Percentiles rank a stretch among this genome's conserved stretches.
phyloP scores from a whole-genome alignment of 2,797 vertebrate species.

The Chaetodon trifasciatus region DNA sequence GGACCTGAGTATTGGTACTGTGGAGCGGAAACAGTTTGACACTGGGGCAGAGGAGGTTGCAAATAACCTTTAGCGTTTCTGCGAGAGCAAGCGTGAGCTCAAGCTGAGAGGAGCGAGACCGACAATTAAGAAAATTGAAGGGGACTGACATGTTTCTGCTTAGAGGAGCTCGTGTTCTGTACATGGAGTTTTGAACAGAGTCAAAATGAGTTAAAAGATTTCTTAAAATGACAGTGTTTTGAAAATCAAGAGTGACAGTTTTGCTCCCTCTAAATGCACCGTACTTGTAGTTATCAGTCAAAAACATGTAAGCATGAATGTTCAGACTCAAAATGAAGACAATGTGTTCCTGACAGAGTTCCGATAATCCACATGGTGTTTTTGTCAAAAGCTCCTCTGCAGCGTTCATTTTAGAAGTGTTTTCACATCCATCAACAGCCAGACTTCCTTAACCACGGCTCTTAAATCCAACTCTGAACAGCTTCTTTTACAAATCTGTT shows the following conservation, averaged over 20 bases:
- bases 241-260: not conserved
- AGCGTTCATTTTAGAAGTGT: not conserved
- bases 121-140: constrained; percentile 31
- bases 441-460: not conserved
- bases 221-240: not conserved
- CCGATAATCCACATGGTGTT: constrained; percentile 1
- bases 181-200: not conserved
- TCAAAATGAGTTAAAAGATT: constrained; percentile 7
- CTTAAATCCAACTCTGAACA: constrained; percentile 9
- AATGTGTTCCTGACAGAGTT: constrained; percentile 15
- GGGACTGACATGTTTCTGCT: constrained; percentile 5
- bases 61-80: constrained; percentile 57
- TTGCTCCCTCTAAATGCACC: not conserved
- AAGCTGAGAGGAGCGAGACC: constrained; percentile 25
- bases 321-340: constrained; percentile 6
- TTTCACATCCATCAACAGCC: constrained; percentile 8
- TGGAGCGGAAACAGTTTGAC: constrained; percentile 56
- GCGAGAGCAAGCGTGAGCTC: constrained; percentile 41
- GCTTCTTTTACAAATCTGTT: constrained; percentile 18
- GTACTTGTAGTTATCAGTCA: not conserved
- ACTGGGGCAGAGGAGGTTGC: constrained; percentile 33
- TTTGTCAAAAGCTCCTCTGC: constrained; percentile 16
- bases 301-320: constrained; percentile 3
- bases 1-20: constrained; percentile 30
- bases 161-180: not conserved